Base-by-base conservation (phyloP, 2,797 vertebrate species). In the Oophaga sylvatica region DNA sequence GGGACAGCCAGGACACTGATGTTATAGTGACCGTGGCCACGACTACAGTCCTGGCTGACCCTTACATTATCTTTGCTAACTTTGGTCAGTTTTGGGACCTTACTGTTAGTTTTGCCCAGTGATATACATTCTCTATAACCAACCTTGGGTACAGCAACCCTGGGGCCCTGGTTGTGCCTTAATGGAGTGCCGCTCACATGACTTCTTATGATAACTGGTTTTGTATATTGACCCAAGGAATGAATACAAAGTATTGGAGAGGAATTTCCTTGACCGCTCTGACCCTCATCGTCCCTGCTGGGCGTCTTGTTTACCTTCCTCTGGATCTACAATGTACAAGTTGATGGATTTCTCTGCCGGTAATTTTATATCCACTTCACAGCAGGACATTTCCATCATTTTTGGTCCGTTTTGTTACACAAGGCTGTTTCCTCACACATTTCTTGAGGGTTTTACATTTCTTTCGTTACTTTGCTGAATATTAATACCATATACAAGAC, bases 241-340 rank as follows among this genome's bases (percentile, higher is more conserved):
- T 13, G 3, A 48, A 53, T 75, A 10, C 41, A 5, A n/a, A 13
- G 41, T n/a, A 48, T 73, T 17, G 5, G 1, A 48, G 11, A n/a
- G 22, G 41, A 75, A 75, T 48, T 75, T 75, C 45, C 71, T 53
- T 10, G 1, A 0, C 17, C 0, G 20, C 20, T 10, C 3, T 45
- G 45, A 29, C 41, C 41, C 48, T 12, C 16, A 22, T 22, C 35
- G 15, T 11, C 71, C 70, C 71, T 5, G 45, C 41, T 5, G 71
- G 71, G 71, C 11, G 8, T n/a, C 41, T 48, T 75, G 45, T 75
- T 75, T 75, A 48, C 71, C 41, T 75, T 75, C 71, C 71, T 75
- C 71, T n/a, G 71, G 71, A 75, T 75, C 41, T 20, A 48, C 71
- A 0, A 73, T 22, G 71, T 10, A 12, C 0, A 41, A 4, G 71